Conservation (phyloP, 1,140 invertebrate genomes). For the Magallana ariakensis region DNA sequence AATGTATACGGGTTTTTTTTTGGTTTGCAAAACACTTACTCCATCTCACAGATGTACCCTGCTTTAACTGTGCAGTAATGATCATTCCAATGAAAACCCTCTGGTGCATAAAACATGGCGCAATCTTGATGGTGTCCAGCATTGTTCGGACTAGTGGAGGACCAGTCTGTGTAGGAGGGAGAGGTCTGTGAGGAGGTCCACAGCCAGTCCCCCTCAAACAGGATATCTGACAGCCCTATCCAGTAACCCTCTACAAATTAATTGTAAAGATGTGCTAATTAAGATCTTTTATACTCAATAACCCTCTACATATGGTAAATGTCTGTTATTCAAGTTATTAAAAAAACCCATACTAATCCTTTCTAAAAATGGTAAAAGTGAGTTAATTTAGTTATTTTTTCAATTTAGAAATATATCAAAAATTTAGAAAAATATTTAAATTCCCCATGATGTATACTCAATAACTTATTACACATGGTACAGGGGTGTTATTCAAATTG, state of each 20-base stretch:
- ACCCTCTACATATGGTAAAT: too few species aligned
- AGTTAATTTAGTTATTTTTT: too few species aligned
- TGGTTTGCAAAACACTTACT: background rate
- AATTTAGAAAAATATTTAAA: too few species aligned
- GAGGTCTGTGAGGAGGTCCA: background rate
- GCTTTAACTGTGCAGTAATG: conserved; percentile 11
- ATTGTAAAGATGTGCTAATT: background rate
- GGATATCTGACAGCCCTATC: background rate
- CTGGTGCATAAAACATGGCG: background rate
- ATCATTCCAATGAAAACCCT: background rate
- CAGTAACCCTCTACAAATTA: background rate
- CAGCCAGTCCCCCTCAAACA: background rate
- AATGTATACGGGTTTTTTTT: too few species aligned
- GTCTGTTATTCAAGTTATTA: too few species aligned
- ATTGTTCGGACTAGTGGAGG: background rate
- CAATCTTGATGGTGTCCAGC: background rate
- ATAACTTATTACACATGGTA: too few species aligned
- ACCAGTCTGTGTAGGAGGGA: background rate
- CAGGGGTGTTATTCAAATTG: too few species aligned
- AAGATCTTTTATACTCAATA: too few species aligned
- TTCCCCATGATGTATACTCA: too few species aligned
- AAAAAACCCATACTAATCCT: too few species aligned
- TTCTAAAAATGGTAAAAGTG: too few species aligned
- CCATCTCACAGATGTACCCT: conserved; percentile 2
- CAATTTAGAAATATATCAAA: too few species aligned